Base-by-base conservation (phyloP, 1,140 invertebrate species). In the Conus ventricosus region DNA sequence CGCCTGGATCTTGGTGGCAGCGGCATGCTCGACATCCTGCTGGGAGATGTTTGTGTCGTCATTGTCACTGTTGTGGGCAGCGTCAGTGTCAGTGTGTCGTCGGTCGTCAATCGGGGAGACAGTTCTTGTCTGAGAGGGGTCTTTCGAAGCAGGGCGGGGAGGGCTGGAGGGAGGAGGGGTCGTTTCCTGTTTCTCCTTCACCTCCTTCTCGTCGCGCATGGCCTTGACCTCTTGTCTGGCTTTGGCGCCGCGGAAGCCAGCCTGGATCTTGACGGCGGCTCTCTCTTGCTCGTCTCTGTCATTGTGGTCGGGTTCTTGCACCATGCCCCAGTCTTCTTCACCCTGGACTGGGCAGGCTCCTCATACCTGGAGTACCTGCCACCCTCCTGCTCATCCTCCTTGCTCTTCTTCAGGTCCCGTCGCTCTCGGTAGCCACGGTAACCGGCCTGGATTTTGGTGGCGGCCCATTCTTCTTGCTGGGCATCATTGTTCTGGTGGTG, bases 211-310 rank as follows among this genome's bases (percentile, higher is more conserved):
- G 5, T 63, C 75, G 13, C 57, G 39, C 39, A 75, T 78, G 17
- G 10, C 80, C 53, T 92, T 90, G 67, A 97, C 91, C 88, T 96
- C 96, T 92, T 97, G 97, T 55, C 97, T 94, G 3, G 97, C 96
- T 88, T 96, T 96, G 91, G 97, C 97, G 4, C 97, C 97, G 83
- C 97, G 96, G 93, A 97, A 97, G 85, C 96, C 96, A 60, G 97
- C 97, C 94, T 97, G 97, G 85, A 97, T 97, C 93, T 96, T 97
- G 5, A 96, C 97, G 20, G 97, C 97, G 51, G 97, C 97, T 4
- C 67, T 39, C 23, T 88, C 71, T 39, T 90, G 27, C 8, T 55
- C 23, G 60, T 80, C 85, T 8, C 27, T 11, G 6, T 17, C 84
- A 7, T 90, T 27, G n/a, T 27, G 20, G 4, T 60, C 76, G 39